These are phyloP conservation scores for Eledone cirrhosa DNA, from an alignment of 2,888 invertebrate species.

Conservation along the genomic window DNA sequence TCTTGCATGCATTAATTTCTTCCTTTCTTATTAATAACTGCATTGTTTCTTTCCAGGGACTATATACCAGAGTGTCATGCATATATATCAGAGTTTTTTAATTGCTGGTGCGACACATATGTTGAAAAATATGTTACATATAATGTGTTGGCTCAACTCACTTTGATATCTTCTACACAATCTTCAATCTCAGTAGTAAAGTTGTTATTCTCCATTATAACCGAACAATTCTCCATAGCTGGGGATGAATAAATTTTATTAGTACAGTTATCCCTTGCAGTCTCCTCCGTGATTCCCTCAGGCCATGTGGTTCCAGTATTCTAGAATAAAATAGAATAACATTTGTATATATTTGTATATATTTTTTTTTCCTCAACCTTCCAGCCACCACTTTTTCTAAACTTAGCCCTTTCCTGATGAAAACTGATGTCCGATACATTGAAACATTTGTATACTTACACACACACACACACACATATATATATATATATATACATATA, in stretches of 20 bases:
- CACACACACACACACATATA: no score
- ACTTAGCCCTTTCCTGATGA: no score
- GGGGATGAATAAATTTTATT: slow-evolving; percentile 22
- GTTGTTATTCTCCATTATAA: slow-evolving; percentile 22
- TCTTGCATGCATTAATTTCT: no score
- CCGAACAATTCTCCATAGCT: slow-evolving; percentile 32
- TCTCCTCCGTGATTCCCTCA: neutral
- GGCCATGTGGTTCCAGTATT: neutral
- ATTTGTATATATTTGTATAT: neutral
- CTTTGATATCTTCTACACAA: slow-evolving; percentile 42
- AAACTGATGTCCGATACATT: no score
- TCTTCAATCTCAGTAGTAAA: slow-evolving; percentile 32
- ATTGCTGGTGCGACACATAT: neutral
- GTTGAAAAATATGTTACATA: no score
- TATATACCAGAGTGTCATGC: neutral
- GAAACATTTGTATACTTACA: no score
- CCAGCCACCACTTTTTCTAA: no score
- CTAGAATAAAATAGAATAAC: neutral
- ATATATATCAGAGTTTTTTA: neutral
- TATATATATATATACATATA: no score
- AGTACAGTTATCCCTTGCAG: slow-evolving; percentile 8
- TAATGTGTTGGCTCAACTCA: slow-evolving; percentile 24
- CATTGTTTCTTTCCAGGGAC: neutral
- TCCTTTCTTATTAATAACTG: no score
- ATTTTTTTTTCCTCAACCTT: no score